These are phyloP conservation scores for Aphelocoma californica DNA, from an alignment of 2,797 vertebrate species.

Conservation along the genomic window DNA sequence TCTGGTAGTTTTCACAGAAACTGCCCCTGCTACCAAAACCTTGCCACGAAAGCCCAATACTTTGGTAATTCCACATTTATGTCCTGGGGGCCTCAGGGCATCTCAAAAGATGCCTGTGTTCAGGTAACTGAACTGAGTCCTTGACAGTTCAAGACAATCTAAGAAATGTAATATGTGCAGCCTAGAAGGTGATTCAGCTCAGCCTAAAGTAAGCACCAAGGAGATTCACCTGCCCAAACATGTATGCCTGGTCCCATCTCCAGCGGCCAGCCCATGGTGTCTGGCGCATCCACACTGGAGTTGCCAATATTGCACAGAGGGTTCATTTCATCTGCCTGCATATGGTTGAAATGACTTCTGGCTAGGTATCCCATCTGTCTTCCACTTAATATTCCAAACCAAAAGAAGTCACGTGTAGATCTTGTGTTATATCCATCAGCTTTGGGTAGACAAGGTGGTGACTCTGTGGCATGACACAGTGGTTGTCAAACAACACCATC, in stretches of 20 bases:
- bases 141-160: neutral
- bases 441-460: neutral
- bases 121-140: neutral
- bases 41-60: neutral
- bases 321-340: neutral
- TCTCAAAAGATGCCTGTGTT: neutral
- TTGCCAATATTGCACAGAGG: neutral
- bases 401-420: neutral
- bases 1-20: neutral
- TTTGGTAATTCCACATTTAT: neutral
- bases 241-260: neutral
- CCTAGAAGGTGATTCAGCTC: neutral
- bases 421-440: neutral
- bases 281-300: neutral
- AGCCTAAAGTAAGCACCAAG: neutral
- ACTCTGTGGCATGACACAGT: neutral
- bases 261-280: neutral
- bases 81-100: neutral
- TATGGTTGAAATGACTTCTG: neutral
- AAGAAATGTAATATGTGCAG: neutral
- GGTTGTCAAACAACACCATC: neutral
- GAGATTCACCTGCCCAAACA: neutral
- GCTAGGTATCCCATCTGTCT: neutral
- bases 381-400: neutral
- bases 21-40: neutral